Evolutionary conservation across 2,797 vertebrate species (phyloP), one percentile per base, ranked within the genome.

Genomic region (Fistularia tabacaria): DNA sequence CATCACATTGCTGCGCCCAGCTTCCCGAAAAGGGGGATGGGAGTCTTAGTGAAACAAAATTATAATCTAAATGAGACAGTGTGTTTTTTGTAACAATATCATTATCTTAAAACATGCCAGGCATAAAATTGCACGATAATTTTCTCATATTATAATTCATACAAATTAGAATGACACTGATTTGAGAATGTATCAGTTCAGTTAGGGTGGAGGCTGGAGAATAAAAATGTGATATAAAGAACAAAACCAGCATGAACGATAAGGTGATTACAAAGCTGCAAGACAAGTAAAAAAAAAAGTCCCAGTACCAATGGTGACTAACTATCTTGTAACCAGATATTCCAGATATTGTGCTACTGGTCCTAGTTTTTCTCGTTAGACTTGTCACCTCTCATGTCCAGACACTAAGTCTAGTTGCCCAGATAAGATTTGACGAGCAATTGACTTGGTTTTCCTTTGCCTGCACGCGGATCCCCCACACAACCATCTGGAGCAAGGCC

Each of bases 1-100:
- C 63, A 50, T 54, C 59, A 55, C 53, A 38, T 46, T 54, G 60
- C 41, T 41, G 38, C 61, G 50, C 41, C 45, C 40, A 46, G 36
- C 48, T 50, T 36, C 13, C 38, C 45, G 39, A 45, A 51, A 71
- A 74, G 62, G 11, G 25, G 5, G 25, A 5, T 25, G 25, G 5
- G 25, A 25, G 25, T 25, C 2, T 25, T 25, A 2, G 5, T 25
- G 25, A 25, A 9, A 65, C 64, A 82, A 78, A 73, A 82, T n/a
- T n/a, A n/a, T 65, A 65, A 83, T 85, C 73, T 76, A 70, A 76
- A 85, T 85, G 59, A 71, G 50, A 76, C 37, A 11, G 42, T 64
- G 49, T 46, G 53, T 49, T 74, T 58, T 70, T 77, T 74, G 55
- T 66, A 61, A 66, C 51, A 64, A 61, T 63, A 51, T 64, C 47